Evolutionary conservation across 2,888 invertebrate genomes (phyloP).

Genomic region (Lasioglossum leucozonium): DNA sequence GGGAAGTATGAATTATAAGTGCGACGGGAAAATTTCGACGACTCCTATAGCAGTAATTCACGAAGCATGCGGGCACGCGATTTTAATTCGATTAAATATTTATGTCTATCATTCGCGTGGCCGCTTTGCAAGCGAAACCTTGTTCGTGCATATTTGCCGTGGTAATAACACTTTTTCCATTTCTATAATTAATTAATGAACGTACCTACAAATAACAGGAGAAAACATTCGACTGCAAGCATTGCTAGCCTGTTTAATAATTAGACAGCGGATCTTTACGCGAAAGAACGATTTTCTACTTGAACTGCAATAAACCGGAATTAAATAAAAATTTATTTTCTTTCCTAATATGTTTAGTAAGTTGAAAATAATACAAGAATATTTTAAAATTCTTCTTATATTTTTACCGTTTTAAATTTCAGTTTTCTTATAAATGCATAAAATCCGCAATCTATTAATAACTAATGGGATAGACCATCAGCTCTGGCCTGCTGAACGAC

Average conservation of each 20-base stretch:
- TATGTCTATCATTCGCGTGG: background rate
- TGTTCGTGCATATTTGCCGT: background rate
- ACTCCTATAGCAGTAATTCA: background rate
- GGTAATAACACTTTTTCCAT: background rate
- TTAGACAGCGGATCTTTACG: background rate
- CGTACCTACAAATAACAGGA: background rate
- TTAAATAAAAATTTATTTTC: no score
- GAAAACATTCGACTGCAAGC: background rate
- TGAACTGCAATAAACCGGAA: no score
- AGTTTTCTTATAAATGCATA: no score
- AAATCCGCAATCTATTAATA: background rate
- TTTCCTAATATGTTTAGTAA: no score
- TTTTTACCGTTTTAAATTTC: no score
- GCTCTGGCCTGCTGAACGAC: background rate
- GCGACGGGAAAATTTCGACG: background rate
- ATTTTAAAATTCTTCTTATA: no score
- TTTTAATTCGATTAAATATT: background rate
- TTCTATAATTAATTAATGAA: background rate
- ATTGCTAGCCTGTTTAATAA: background rate
- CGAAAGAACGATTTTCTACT: no score
- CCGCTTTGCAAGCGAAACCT: background rate
- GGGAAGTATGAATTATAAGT: background rate
- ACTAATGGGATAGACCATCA: slow-evolving; percentile 8
- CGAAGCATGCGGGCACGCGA: background rate
- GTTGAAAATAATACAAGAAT: no score